These are phyloP conservation scores for Moxostoma hubbsi DNA, from an alignment of 2,797 vertebrate genomes.

Conservation along the genomic window DNA sequence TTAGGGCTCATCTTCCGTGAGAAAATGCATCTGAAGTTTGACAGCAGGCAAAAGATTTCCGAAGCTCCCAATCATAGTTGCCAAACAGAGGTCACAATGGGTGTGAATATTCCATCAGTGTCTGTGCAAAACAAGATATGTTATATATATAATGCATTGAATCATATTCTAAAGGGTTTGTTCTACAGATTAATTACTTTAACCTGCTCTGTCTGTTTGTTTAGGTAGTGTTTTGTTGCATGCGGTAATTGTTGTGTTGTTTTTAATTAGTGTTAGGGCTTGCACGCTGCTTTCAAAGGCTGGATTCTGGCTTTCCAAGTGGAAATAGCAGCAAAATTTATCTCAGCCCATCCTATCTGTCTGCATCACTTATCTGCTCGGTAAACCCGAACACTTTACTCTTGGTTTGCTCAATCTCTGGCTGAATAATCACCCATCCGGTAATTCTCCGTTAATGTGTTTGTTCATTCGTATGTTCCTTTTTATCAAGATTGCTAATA, in stretches of 20 bases:
- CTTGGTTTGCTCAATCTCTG: conserved; percentile 69
- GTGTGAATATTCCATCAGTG: conserved; percentile 49
- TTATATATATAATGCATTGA: conserved; percentile 72
- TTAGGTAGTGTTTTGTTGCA: conserved; percentile 68
- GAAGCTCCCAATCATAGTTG: background rate
- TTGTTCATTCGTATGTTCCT: conserved; percentile 69
- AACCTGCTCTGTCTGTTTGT: conserved; percentile 77
- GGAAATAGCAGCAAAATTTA: conserved; percentile 67
- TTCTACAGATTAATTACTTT: conserved; percentile 81
- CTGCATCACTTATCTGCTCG: conserved; percentile 70
- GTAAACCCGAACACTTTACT: conserved; percentile 36
- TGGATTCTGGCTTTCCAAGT: conserved; percentile 69
- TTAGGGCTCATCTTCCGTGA: background rate
- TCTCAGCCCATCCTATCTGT: conserved; percentile 58
- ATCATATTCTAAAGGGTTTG: conserved; percentile 71
- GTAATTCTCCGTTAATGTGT: conserved; percentile 55
- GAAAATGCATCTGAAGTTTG: conserved; percentile 13
- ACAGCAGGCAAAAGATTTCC: conserved; percentile 27
- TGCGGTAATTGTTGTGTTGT: conserved; percentile 54
- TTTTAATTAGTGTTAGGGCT: conserved; percentile 59
- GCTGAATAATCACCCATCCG: conserved; percentile 71
- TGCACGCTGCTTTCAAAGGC: conserved; percentile 21
- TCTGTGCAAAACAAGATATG: conserved; percentile 52
- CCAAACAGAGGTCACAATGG: conserved; percentile 32
- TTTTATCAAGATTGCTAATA: conserved; percentile 78